Evolutionary conservation across 2,797 vertebrate species (phyloP), one percentile per base, ranked within the genome.

Genomic region (Sebastes alutus): DNA sequence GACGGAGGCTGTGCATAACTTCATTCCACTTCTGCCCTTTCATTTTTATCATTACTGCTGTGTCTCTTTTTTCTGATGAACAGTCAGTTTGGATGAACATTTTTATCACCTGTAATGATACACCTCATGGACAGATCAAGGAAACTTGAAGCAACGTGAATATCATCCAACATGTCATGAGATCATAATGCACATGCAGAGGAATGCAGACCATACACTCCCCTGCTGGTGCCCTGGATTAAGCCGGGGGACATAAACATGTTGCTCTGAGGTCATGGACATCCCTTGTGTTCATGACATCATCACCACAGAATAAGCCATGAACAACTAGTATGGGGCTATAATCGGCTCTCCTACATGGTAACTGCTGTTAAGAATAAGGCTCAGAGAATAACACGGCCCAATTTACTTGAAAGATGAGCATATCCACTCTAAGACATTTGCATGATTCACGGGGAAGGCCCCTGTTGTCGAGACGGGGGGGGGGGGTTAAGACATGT

Each of bases 311-410:
- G 75, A 90, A 85, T 76, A 87, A 89, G 74, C 69, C 56, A 56
- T 33, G 63, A 77, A 78, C 72, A 84, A 52, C 84, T 54, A 32
- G 62, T 76, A 76, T 30, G 18, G 20, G 68, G 62, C 90, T 93
- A 93, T 91, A 93, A 92, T 85, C 86, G 92, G 91, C 91, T 71
- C 55, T 88, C 67, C 80, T 86, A 83, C 94, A 90, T 93, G 84
- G 90, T 84, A 93, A 94, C 92, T 77, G 88, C 67, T 83, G 88
- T 89, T 81, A 91, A 81, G 87, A 94, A 92, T 92, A 93, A 83
- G 81, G 69, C 71, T 7, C 30, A 7, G 30, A 2, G 30, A 2
- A 7, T 30, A 7, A 30, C 30, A 30, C 7, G 59, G 56, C 69
- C 86, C 46, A 75, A 70, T 89, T 89, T 82, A 87, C 77, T 88